Percentiles rank a stretch among this genome's conserved stretches.
phyloP scores from a whole-genome alignment of 2,888 invertebrate species.

The Stenchaetothrips biformis region DNA sequence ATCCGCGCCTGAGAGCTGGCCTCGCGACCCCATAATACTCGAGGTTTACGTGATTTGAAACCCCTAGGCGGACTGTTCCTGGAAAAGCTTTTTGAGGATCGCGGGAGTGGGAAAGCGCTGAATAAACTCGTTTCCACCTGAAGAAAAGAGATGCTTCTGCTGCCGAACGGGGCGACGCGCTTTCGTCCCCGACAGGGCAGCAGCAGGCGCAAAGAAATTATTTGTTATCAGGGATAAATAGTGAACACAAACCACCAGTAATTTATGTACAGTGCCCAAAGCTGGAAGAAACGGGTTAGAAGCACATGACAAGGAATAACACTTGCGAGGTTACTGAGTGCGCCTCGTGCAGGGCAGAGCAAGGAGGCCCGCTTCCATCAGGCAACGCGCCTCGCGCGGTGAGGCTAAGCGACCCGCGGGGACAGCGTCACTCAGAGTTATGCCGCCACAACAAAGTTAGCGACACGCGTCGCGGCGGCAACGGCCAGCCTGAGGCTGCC shows the following conservation, averaged over 20 bases:
- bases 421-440: no score
- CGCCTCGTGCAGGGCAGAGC: no score
- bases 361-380: no score
- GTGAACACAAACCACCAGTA: slow-evolving; percentile 16
- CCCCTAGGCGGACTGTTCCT: no score
- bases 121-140: background rate
- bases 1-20: no score
- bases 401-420: no score
- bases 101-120: no score
- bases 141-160: background rate
- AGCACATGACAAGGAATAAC: background rate
- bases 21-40: no score
- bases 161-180: background rate
- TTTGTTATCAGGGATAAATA: background rate
- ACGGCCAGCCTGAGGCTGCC: background rate
- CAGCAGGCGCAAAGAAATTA: background rate
- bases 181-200: background rate
- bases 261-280: slow-evolving; percentile 6
- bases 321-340: background rate
- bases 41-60: no score
- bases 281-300: slow-evolving; percentile 18
- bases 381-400: no score
- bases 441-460: no score
- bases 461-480: background rate
- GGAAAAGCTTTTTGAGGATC: no score